Evolutionary conservation across 1,140 invertebrate species (phyloP).

Genomic region (Zeugodacus cucurbitae): DNA sequence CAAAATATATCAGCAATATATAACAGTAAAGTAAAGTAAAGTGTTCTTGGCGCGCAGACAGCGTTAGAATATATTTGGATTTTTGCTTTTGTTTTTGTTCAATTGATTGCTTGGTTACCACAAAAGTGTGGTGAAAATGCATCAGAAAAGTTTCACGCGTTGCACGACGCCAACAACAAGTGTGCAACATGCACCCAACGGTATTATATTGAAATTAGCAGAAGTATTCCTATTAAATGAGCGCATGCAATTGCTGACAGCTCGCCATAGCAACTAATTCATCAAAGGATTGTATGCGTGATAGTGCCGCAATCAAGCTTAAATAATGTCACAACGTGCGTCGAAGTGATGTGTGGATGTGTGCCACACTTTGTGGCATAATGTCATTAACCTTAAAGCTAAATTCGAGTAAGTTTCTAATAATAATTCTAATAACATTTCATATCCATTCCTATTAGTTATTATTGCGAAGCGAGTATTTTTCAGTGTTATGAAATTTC

Average conservation of each 20-base stretch:
- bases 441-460: too few relatives aligned
- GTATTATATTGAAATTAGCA: not conserved
- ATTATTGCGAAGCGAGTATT: too few relatives aligned
- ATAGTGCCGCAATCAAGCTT: not conserved
- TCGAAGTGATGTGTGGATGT: too few relatives aligned
- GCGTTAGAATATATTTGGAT: not conserved
- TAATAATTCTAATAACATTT: too few relatives aligned
- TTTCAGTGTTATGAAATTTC: too few relatives aligned
- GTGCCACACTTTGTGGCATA: too few relatives aligned
- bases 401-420: too few relatives aligned
- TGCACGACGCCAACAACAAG: not conserved
- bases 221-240: not conserved
- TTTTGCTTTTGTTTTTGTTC: not conserved
- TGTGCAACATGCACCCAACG: not conserved
- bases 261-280: constrained; percentile 8
- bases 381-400: too few relatives aligned
- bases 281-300: not conserved
- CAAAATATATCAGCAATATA: not conserved
- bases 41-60: not conserved
- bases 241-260: not conserved
- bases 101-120: constrained; percentile 29
- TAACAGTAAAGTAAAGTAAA: too few relatives aligned
- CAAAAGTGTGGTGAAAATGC: constrained; percentile 28
- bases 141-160: not conserved
- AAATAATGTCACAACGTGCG: not conserved